Base-by-base conservation (phyloP, 2,113 vertebrate species). In the Dicaeum eximium region DNA sequence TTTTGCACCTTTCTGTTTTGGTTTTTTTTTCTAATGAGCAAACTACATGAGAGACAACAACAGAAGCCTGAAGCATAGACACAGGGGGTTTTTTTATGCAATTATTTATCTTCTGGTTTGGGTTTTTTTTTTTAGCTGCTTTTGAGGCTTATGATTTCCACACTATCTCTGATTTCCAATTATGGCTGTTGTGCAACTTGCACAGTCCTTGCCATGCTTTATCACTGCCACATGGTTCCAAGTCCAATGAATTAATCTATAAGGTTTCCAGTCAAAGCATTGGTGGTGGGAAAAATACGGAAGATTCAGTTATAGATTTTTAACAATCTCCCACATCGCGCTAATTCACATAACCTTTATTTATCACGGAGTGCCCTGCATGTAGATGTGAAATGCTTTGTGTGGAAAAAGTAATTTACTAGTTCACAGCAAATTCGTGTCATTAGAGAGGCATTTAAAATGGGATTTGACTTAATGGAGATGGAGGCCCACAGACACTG, bases 371-470 rank as follows among this genome's bases (percentile, higher is more conserved):
- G 31, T 13, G 37, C 77, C 86, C 88, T 62, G 50, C 48, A 51
- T 33, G 37, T 11, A 64, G 13, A 81, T 92, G 18, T 57, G 31
- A 93, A 86, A 86, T 13, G 45, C 12, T 75, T 53, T 42, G 45
- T 64, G n/a, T 25, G 31, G 10, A 53, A 75, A 80, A 88, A 88
- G 57, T 11, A n/a, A 84, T 88, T 96, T 66, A 44, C 72, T 13
- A 53, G 85, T 88, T 77, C 61, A 61, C 50, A 75, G 58, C 58
- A 89, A 92, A 80, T 17, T 77, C 5, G 0, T 77, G 54, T 73
- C 70, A 91, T 97, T 95, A 94, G 81, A 90, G 56, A 87, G 56
- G 60, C 42, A 47, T 86, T 93, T 87, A 37, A 85, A 91, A 96
- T 57, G 50, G 90, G 56, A 93, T 91, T 80, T 74, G 48, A 92